These are phyloP conservation scores for Caenorhabditis japonica DNA, from an alignment of 2,888 invertebrate species.

Conservation along the genomic window DNA sequence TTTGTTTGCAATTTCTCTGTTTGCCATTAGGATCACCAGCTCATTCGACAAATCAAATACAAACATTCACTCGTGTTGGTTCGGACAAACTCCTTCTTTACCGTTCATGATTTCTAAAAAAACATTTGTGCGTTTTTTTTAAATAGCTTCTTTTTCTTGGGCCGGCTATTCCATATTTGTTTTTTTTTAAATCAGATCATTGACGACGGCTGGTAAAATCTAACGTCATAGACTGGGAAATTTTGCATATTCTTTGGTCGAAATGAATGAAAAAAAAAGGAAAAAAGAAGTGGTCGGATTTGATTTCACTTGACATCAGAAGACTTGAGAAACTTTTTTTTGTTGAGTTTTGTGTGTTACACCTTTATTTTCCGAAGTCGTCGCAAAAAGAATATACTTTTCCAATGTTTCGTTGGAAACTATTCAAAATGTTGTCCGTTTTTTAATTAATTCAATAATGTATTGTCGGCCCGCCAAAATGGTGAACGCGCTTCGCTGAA, in stretches of 20 bases:
- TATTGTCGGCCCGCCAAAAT: no score
- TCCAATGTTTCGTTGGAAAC: no score
- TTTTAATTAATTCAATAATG: no score
- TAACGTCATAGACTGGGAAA: constrained; percentile 25
- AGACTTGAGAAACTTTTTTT: background rate
- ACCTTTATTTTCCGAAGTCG: no score
- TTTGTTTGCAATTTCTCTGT: constrained; percentile 3
- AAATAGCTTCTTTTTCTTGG: background rate
- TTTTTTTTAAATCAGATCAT: constrained; percentile 13
- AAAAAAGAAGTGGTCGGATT: background rate
- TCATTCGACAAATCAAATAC: constrained; percentile 38
- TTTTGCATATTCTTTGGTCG: constrained; percentile 49
- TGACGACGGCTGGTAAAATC: constrained; percentile 10
- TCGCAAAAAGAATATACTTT: no score
- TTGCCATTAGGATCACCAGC: constrained; percentile 30
- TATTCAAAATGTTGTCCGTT: no score
- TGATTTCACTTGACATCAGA: background rate
- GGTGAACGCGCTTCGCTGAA: no score
- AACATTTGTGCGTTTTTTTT: background rate
- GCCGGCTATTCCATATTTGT: background rate
- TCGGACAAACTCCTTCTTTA: constrained; percentile 6
- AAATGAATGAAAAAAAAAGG: no score
- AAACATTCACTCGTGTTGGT: constrained; percentile 19
- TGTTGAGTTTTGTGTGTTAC: background rate
- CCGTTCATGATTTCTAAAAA: background rate